phyloP scores from a whole-genome alignment of 23 tunicate genomes.

The Clavelina lepadiformis region DNA sequence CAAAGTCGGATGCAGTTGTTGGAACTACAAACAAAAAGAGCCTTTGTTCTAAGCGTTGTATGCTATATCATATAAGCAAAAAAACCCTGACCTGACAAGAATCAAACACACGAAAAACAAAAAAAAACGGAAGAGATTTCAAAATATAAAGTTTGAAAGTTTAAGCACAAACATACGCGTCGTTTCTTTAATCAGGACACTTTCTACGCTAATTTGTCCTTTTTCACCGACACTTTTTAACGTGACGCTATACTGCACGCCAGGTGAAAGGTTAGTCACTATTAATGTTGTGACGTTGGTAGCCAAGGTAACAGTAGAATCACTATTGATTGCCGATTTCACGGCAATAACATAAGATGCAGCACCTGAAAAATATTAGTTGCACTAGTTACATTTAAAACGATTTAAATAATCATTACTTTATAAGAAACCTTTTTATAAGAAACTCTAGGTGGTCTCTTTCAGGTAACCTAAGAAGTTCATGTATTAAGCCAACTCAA shows the following conservation, averaged over 20 bases:
- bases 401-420: no score
- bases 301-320: background rate
- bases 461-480: no score
- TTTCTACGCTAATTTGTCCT: slow-evolving; percentile 22
- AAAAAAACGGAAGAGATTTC: no score
- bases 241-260: slow-evolving; percentile 36
- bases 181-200: slow-evolving; percentile 20
- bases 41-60: no score
- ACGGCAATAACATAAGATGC: slow-evolving; percentile 20
- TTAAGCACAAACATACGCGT: slow-evolving; percentile 78
- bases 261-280: slow-evolving; percentile 29
- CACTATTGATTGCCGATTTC: background rate
- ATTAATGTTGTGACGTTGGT: slow-evolving; percentile 4
- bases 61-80: no score
- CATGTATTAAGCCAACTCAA: no score
- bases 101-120: no score
- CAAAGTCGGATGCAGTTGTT: background rate
- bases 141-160: no score
- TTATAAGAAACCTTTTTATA: no score
- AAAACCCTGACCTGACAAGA: no score
- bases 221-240: slow-evolving; percentile 43
- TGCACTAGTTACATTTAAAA: no score
- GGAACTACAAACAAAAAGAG: slow-evolving; percentile 12
- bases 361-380: slow-evolving; percentile 31
- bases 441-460: no score